Evolutionary conservation across 2,888 invertebrate species (phyloP), one percentile per base, ranked within the genome.

Genomic region (Cheilosia vernalis): DNA sequence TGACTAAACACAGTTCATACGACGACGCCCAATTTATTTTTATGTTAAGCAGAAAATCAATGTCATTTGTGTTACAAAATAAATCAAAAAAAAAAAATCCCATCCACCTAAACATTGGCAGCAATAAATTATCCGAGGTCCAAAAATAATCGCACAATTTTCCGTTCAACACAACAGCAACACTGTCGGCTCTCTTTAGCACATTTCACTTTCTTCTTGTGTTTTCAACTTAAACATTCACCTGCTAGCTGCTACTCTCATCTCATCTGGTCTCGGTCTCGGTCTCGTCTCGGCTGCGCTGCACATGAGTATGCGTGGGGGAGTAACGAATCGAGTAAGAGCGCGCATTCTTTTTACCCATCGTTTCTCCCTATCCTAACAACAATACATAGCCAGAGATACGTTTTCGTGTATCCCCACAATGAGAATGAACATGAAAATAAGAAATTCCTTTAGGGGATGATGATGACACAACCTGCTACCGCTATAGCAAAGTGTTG

Each of bases 401-500:
- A 24, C 13, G 42, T 30, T 30, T 2, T n/a, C n/a, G 42, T 30
- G 40, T 73, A 56, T 63, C 77, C 63, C 76, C 66, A 66, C 24
- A 56, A 40, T 24, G 55, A 17, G 27, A 27, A 9, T 30, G 30
- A 30, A 30, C 2, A 30, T 30, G 30, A 9, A 67, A n/a, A 60
- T 7, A 73, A 51, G 37, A 77, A 80, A 81, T 70, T 70, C 81
- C 70, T 85, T 85, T 85, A 85, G 81, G 85, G 85, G 85, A 85
- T 85, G 85, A 85, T 79, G 84, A 84, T 30, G 30, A 30, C 30
- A 30, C 74, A 78, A 78, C 83, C 83, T 79, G 80, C 80, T 42
- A 56, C 37, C 73, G 80, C 80, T 42, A 56, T 40, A 42, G 61
- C 40, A 69, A 49, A 47, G 37, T 37, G 37, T 37, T 37, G 37